Evolutionary conservation across 2,888 invertebrate species (phyloP), one percentile per base, ranked within the genome.

Genomic region (Tolmerus cingulatus): DNA sequence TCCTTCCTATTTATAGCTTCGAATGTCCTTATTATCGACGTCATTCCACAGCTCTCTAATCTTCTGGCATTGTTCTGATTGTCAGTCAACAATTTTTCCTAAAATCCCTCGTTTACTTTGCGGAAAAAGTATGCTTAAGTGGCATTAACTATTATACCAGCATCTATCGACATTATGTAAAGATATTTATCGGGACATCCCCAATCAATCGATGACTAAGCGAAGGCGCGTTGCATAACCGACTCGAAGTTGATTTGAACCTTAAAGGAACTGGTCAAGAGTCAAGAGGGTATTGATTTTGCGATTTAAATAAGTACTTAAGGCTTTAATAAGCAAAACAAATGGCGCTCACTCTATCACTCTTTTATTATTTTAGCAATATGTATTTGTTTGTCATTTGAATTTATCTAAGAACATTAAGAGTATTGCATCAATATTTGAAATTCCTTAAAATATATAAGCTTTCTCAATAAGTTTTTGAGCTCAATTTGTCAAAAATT

Each of bases 91-190:
- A 66, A 66, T 27, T 66, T 66, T 66, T 66, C 66, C 27, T 9
- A 66, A 27, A 27, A 66, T 66, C 66, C 66, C 23, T 66, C 66
- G 66, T 66, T 23, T 66, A 66, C 66, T 66, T 66, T 27, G 66
- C 27, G 23, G 23, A 66, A 66, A 66, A 66, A 66, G 23, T 43
- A 78, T 78, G 23, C 78, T 78, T 78, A 43, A 78, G 78, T 78
- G 43, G 78, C 40, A 78, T 78, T 46, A 78, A 78, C 43, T 78
- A 46, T 78, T 78, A 43, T 78, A 46, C 78, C 78, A 46, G 43
- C 78, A 78, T 78, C 78, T 78, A 78, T 78, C 78, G 27, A 43
- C n/a, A 5, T 78, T 78, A 37, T 40, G 78, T 78, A 34, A 40
- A 78, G 78, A 78, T 78, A 78, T 78, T 78, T 78, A 78, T 78